Evolutionary conservation across 1,140 invertebrate species (phyloP).

Genomic region (Nebria ingens): DNA sequence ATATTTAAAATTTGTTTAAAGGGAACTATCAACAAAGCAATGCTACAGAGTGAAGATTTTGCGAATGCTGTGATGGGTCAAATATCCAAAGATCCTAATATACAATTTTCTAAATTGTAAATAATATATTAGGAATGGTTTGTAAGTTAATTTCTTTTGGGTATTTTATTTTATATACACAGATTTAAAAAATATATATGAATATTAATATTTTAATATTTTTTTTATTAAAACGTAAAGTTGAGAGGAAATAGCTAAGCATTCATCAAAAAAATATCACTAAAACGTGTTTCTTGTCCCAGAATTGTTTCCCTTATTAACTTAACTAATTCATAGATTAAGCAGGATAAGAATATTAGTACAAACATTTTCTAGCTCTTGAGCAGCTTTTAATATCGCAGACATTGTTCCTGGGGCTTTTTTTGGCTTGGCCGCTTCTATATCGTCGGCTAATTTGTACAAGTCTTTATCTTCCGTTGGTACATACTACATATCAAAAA

Average conservation of each 20-base stretch:
- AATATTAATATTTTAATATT: too few relatives aligned
- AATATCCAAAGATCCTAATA: constrained; percentile 56
- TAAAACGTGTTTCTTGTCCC: too few relatives aligned
- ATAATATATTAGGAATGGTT: too few relatives aligned
- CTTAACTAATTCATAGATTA: too few relatives aligned
- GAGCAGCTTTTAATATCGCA: neutral
- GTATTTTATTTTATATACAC: constrained; percentile 13
- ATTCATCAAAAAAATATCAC: too few relatives aligned
- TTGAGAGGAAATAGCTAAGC: too few relatives aligned
- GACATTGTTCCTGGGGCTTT: neutral
- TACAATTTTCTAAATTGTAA: constrained; percentile 63
- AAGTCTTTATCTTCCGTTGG: constrained; percentile 32
- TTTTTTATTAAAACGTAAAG: too few relatives aligned
- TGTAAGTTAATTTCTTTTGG: neutral
- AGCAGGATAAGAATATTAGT: too few relatives aligned
- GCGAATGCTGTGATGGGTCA: constrained; percentile 64
- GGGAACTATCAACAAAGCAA: constrained; percentile 66
- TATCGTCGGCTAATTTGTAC: constrained; percentile 30
- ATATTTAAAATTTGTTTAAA: constrained; percentile 37
- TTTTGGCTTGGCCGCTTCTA: constrained; percentile 27
- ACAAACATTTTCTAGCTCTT: neutral
- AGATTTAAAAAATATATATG: too few relatives aligned
- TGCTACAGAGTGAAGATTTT: constrained; percentile 89
- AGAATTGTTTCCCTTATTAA: too few relatives aligned
- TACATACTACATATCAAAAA: constrained; percentile 31